A percentile compares a stretch with the other conserved stretches of the same genome.
phyloP scores from a whole-genome alignment of 2,888 invertebrate genomes.

The Tineola bisselliella region DNA sequence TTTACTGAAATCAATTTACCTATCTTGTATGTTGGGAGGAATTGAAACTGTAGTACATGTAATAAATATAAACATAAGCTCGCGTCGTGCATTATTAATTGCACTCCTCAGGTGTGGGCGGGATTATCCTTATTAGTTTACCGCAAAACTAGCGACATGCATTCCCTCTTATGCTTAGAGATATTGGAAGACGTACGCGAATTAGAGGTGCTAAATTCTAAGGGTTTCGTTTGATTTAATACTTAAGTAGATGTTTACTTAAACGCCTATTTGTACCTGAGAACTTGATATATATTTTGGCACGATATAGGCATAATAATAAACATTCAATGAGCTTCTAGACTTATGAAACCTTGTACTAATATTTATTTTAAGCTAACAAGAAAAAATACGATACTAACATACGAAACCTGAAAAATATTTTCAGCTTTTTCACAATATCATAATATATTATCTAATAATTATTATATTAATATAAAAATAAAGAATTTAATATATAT shows the following conservation, averaged over 20 bases:
- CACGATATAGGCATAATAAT: too few species aligned
- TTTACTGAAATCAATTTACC: too few species aligned
- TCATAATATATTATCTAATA: too few species aligned
- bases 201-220: not conserved
- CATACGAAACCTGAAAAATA: too few species aligned
- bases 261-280: not conserved
- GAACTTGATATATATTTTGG: not conserved
- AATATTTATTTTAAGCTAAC: too few species aligned
- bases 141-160: conserved; percentile 48
- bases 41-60: not conserved
- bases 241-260: conserved; percentile 2
- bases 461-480: too few species aligned
- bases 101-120: conserved; percentile 58
- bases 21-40: not conserved
- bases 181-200: not conserved
- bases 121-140: conserved; percentile 61
- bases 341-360: too few species aligned
- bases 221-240: conserved; percentile 6
- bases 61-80: conserved; percentile 21
- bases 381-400: too few species aligned
- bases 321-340: too few species aligned
- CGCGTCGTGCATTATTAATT: conserved; percentile 58
- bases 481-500: too few species aligned
- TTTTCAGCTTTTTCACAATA: too few species aligned
- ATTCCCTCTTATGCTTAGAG: conserved; percentile 26